Conservation (phyloP, 1,140 invertebrate genomes). For the Sarcophaga peregrina region DNA sequence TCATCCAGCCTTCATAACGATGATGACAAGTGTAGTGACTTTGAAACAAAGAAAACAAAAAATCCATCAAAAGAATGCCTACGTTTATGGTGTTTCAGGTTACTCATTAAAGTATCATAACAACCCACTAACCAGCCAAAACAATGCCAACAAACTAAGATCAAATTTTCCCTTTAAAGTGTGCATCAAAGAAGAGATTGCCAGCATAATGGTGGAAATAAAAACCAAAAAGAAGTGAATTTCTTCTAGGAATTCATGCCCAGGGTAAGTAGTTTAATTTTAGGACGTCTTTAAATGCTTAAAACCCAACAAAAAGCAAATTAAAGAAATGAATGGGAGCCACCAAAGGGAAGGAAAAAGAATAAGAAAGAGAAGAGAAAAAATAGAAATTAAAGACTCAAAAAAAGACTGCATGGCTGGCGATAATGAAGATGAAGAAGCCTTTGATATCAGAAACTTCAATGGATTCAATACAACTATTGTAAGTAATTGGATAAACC, state of each 20-base stretch:
- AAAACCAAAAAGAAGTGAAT: too few species aligned
- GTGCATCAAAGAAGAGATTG: not conserved
- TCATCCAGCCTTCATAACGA: not conserved
- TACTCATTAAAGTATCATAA: conserved; percentile 10
- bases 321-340: not conserved
- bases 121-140: not conserved
- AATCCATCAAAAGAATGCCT: conserved; percentile 3
- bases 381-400: conserved; percentile 2
- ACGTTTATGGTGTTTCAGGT: not conserved
- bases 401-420: not conserved
- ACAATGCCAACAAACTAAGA: not conserved
- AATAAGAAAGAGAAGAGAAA: not conserved
- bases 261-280: too few species aligned
- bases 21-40: not conserved
- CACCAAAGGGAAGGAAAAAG: not conserved
- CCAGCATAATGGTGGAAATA: too few species aligned
- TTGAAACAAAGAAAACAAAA: not conserved
- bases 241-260: too few species aligned
- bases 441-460: conserved; percentile 26
- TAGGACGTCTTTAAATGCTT: not conserved
- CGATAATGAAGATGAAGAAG: conserved; percentile 4
- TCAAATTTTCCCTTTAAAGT: not conserved
- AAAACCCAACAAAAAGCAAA: not conserved
- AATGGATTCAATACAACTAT: conserved; percentile 9
- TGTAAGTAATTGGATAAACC: conserved; percentile 25